Conservation (phyloP, 2,888 invertebrate genomes). For the Sisyra terminalis region DNA sequence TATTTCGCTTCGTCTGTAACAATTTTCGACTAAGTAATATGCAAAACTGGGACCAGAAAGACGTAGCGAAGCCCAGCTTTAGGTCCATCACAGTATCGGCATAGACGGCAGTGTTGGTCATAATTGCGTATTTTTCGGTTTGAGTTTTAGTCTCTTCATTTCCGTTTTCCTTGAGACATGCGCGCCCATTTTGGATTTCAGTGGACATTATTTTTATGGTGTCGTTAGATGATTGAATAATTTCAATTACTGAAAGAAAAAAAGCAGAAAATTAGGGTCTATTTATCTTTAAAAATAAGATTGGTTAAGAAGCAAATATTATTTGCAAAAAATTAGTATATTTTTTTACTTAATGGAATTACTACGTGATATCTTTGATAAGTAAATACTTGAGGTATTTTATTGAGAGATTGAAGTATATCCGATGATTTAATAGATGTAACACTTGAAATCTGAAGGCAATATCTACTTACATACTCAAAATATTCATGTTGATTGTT, state of each 20-base stretch:
- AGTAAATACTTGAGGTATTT: too few species aligned
- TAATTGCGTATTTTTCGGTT: conserved; percentile 10
- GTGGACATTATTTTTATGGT: conserved; percentile 19
- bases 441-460: too few species aligned
- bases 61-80: conserved; percentile 34
- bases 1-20: conserved; percentile 35
- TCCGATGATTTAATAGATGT: too few species aligned
- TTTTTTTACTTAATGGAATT: too few species aligned
- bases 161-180: conserved; percentile 15
- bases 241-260: conserved; percentile 26
- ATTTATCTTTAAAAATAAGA: too few species aligned
- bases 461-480: too few species aligned
- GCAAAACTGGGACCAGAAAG: conserved; percentile 34
- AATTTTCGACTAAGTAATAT: conserved; percentile 36
- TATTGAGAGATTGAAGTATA: too few species aligned
- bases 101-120: not conserved
- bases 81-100: conserved; percentile 14
- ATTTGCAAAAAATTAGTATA: too few species aligned
- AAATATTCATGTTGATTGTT: too few species aligned
- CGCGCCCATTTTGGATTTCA: conserved; percentile 26
- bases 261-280: not conserved
- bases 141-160: conserved; percentile 8
- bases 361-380: too few species aligned
- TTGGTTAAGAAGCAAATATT: too few species aligned
- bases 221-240: conserved; percentile 21